A percentile compares a stretch with the other conserved stretches of the same genome.
phyloP scores from a whole-genome alignment of 1,140 invertebrate genomes.

The Ectropis grisescens region DNA sequence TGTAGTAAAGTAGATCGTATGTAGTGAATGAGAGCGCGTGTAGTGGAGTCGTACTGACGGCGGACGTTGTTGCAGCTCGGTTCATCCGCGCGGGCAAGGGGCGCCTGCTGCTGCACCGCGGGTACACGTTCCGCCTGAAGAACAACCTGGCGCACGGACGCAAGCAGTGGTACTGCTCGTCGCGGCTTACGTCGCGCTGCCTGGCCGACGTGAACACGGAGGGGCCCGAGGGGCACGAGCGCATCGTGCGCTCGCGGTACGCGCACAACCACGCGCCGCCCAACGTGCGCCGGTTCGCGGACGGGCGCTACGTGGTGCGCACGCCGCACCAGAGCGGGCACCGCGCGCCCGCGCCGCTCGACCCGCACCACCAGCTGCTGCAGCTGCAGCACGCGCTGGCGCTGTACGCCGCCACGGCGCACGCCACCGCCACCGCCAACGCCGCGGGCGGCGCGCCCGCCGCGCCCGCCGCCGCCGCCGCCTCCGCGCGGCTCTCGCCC shows the following conservation, averaged over 20 bases:
- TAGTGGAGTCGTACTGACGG: no score
- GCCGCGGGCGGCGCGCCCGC: conserved; percentile 26
- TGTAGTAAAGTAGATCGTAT: no score
- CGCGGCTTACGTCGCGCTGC: conserved; percentile 52
- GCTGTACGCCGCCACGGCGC: conserved; percentile 52
- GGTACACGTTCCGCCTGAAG: conserved; percentile 60
- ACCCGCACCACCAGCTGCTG: conserved; percentile 55
- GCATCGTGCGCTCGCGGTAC: conserved; percentile 56
- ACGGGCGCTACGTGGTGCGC: conserved; percentile 60
- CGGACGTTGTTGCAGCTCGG: conserved; percentile 27
- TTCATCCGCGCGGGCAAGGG: conserved; percentile 63
- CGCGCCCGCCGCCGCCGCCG: conserved; percentile 12
- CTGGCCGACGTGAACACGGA: conserved; percentile 60
- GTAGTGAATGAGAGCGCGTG: no score
- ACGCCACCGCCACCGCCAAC: conserved; percentile 40
- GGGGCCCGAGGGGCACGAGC: conserved; percentile 57
- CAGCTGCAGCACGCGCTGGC: conserved; percentile 58
- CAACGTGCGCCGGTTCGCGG: conserved; percentile 58
- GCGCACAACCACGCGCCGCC: conserved; percentile 59
- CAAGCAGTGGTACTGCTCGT: conserved; percentile 65
- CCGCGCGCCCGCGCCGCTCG: conserved; percentile 50
- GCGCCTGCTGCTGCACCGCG: conserved; percentile 50
- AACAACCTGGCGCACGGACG: conserved; percentile 59
- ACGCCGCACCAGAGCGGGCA: conserved; percentile 60
- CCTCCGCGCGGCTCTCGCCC: conserved; percentile 33